Evolutionary conservation across 2,113 vertebrate genomes (phyloP), one percentile per base, ranked within the genome.

Genomic region (Tympanuchus pallidicinctus): DNA sequence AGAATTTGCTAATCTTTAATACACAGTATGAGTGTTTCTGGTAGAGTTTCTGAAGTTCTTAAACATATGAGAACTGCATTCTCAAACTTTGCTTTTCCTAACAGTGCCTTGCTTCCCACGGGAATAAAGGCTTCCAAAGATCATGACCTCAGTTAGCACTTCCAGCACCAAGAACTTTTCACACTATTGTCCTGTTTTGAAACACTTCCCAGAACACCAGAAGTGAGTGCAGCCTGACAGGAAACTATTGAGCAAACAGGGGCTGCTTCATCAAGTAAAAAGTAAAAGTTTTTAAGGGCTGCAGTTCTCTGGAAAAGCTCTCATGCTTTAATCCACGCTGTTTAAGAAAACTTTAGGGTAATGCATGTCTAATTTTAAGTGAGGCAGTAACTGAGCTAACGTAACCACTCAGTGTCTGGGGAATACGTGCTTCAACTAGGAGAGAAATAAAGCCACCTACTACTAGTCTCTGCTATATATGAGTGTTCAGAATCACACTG

Each of bases 161-260:
- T 52, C 6, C 20, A 92, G 91, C 92, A 73, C 75, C 45, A 87
- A 92, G 89, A 95, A 80, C 84, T 87, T 94, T 93, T 89, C 92
- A 94, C 67, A 80, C 71, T 40, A 88, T 86, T 93, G 83, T 94
- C 60, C 74, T 76, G 52, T 92, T 82, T 92, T 93, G 95, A 92
- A 95, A 88, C 60, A 87, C 0, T 0, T 90, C 90, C 92, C 94
- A 94, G 91, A 96, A 87, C 92, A 89, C 50, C 76, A 91, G 64
- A 75, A 80, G 79, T 1, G 19, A 81, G 81, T 1, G 1, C 63
- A 89, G 92, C 56, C 90, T 92, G 76, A 61, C 92, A 93, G 81
- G 76, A 92, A 94, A 85, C 78, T 60, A 94, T 47, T 93, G 90
- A 96, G 92, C 5, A 1, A 86, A 79, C 59, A 88, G 30, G 72